Evolutionary conservation across 1,140 invertebrate genomes (phyloP).

Genomic region (Battus philenor): DNA sequence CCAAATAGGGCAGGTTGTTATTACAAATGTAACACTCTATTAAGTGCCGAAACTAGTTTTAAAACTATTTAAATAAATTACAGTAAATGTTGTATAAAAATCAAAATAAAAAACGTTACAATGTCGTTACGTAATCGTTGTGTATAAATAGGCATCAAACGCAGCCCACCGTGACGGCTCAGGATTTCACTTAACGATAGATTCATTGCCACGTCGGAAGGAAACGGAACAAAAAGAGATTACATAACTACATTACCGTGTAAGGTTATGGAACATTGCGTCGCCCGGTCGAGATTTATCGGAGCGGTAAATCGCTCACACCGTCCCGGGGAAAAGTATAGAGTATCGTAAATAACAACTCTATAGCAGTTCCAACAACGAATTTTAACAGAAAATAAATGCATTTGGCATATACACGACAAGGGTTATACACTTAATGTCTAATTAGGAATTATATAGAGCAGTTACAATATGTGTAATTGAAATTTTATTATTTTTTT

Average conservation of each 20-base stretch:
- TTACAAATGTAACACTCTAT: no score
- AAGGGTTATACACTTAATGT: no score
- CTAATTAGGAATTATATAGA: no score
- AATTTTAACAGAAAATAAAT: no score
- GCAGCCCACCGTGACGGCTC: constrained; percentile 11
- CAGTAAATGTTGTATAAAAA: not conserved
- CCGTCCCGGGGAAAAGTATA: no score
- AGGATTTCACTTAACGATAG: constrained; percentile 19
- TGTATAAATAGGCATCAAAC: not conserved
- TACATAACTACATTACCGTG: constrained; percentile 20
- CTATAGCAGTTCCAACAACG: no score
- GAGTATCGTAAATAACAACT: no score
- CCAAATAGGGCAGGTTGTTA: no score
- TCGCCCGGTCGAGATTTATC: not conserved
- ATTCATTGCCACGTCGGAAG: constrained; percentile 18
- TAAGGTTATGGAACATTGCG: constrained; percentile 10
- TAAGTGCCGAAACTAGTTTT: no score
- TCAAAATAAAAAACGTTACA: not conserved
- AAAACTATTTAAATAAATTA: not conserved
- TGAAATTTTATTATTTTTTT: no score
- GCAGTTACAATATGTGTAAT: no score
- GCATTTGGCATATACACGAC: no score
- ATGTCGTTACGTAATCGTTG: constrained; percentile 1
- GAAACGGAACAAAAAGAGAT: constrained; percentile 16
- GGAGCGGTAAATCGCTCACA: constrained; percentile 2